Evolutionary conservation across 2,113 vertebrate species (phyloP), one percentile per base, ranked within the genome.

Genomic region (Catagonus wagneri): DNA sequence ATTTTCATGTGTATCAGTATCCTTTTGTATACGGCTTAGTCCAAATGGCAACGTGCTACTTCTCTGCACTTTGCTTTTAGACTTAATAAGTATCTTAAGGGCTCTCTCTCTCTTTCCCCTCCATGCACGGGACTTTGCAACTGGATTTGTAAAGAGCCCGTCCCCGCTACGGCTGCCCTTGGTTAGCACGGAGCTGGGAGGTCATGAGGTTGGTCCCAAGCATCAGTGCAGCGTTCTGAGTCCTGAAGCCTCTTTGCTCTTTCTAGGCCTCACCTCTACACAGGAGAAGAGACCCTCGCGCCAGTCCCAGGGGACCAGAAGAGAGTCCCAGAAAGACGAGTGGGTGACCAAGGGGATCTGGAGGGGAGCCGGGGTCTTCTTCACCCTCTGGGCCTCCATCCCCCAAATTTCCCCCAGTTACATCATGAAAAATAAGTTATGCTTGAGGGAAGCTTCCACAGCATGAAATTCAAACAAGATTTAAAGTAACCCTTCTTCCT

Each of bases 391-490:
- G 14, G 17, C 29, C 71, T 90, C 50, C 9, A 16, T 60, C 15
- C 68, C 52, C 68, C 50, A 71, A 90, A 60, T 61, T 14, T 36
- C 23, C 78, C 89, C 52, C n/a, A 69, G 29, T 71, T 63, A 68
- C 25, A 36, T 50, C 5, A 58, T 72, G 32, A 87, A 87, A 95
- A 87, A 85, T 72, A 81, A 96, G 89, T 72, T 92, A 56, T 12
- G 65, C 39, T 23, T 69, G 63, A 90, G 80, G 90, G 85, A 79
- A 91, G 89, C 58, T 93, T 89, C 63, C 68, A 79, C 23, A 69
- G 29, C 39, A 83, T 72, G 36, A 83, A 68, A 78, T 89, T 91
- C 93, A 93, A 94, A 90, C 56, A 94, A 93, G 58, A 71, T 81
- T 89, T 72, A 85, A 90, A 93, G 92, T n/a, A 76, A 44, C 52